phyloP scores from a whole-genome alignment of 2,113 vertebrate species.

The Elephas maximus region DNA sequence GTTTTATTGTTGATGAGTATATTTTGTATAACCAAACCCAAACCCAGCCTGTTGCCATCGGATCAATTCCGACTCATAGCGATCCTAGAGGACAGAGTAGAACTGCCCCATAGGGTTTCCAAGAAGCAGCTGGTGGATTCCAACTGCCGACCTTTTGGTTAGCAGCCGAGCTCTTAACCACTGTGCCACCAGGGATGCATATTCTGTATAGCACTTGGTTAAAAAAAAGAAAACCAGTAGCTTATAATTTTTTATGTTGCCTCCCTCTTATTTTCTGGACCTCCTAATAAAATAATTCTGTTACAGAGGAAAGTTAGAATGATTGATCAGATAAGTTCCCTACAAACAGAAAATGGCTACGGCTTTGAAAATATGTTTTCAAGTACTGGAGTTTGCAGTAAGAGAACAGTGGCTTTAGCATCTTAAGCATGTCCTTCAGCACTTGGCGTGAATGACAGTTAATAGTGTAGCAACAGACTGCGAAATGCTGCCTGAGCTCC shows the following conservation, averaged over 20 bases:
- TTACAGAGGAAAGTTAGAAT: not conserved
- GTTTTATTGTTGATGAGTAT: not conserved
- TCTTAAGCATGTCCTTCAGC: not conserved
- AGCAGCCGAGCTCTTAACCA: too few relatives aligned
- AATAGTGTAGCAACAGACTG: not conserved
- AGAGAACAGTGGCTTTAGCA: not conserved
- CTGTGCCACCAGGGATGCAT: too few relatives aligned
- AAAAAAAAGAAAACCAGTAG: not conserved
- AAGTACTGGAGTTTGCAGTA: not conserved
- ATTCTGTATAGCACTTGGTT: not conserved
- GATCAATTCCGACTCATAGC: too few relatives aligned
- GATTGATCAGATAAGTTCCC: not conserved
- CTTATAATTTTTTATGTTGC: not conserved
- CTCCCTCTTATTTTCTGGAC: not conserved
- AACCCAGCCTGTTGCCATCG: too few relatives aligned
- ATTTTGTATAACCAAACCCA: not conserved
- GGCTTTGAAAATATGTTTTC: not conserved
- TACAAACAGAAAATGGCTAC: not conserved
- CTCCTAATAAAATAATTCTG: not conserved
- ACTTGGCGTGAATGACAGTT: slow-evolving; percentile 32
- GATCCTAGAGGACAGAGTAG: too few relatives aligned
- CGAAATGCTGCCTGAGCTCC: not conserved
- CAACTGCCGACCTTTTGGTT: too few relatives aligned
- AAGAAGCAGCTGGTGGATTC: too few relatives aligned
- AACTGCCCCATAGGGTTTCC: too few relatives aligned